Percentiles rank a stretch among this genome's conserved stretches.
Evolutionary conservation across 1,140 invertebrate genomes (phyloP).

Genomic region (Sarcophaga bullata): DNA sequence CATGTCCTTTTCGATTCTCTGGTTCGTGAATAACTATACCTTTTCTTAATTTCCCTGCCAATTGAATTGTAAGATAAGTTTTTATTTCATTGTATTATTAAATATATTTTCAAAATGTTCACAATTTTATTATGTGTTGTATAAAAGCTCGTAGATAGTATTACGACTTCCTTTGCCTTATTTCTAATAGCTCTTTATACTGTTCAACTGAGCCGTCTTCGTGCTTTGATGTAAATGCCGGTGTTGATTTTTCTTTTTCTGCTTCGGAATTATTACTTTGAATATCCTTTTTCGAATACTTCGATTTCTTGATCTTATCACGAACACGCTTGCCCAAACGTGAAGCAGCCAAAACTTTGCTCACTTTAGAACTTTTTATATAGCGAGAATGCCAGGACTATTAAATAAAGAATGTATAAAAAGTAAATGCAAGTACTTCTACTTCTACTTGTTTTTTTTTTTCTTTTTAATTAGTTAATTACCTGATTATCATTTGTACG

Average conservation of each 20-base stretch:
- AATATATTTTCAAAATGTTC: background rate
- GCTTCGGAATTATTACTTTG: constrained; percentile 41
- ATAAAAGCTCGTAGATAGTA: background rate
- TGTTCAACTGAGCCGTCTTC: constrained; percentile 64
- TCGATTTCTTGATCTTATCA: constrained; percentile 71
- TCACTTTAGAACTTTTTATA: constrained; percentile 69
- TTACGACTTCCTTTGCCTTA: constrained; percentile 55
- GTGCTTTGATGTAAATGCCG: constrained; percentile 55
- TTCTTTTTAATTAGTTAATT: constrained; percentile 8
- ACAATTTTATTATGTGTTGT: no score
- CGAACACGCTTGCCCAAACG: constrained; percentile 69
- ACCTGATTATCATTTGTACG: constrained; percentile 50
- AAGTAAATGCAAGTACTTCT: no score
- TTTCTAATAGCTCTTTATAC: constrained; percentile 60
- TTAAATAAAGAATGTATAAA: background rate
- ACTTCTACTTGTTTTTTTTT: background rate
- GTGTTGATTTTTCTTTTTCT: constrained; percentile 45
- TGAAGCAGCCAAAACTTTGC: constrained; percentile 68
- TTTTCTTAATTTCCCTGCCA: no score
- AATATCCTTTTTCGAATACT: constrained; percentile 59
- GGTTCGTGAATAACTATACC: no score
- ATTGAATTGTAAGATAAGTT: background rate
- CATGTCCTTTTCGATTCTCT: no score
- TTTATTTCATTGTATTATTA: background rate
- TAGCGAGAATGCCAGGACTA: constrained; percentile 64